A percentile compares a stretch with the other conserved stretches of the same genome.
These are phyloP conservation scores for Hirundo rustica DNA, from an alignment of 2,797 vertebrate species.

Conservation along the genomic window DNA sequence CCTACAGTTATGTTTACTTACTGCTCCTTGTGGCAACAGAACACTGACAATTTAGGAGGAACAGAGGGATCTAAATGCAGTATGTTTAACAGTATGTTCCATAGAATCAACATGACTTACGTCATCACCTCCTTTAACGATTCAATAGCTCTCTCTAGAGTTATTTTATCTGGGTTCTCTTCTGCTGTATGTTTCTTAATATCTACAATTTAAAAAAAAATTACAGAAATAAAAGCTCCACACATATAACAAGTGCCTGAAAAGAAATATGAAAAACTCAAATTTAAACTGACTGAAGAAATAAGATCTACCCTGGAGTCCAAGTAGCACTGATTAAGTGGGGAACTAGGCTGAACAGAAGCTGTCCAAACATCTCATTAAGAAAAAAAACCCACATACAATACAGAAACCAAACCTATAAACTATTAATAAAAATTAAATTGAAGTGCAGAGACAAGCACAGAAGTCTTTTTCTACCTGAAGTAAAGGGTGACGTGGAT, in stretches of 20 bases:
- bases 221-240: not conserved
- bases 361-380: not conserved
- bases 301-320: not conserved
- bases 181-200: constrained; percentile 96
- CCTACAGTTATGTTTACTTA: not conserved
- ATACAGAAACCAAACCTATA: not conserved
- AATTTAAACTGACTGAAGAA: not conserved
- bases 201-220: constrained; percentile 74
- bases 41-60: not conserved
- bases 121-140: constrained; percentile 98
- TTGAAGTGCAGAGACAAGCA: not conserved
- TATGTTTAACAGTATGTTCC: not conserved
- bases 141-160: constrained; percentile 92
- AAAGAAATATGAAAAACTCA: not conserved
- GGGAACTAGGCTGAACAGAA: not conserved
- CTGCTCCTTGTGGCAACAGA: not conserved
- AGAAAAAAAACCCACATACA: not conserved
- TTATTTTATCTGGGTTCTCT: constrained; percentile 95
- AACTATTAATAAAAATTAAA: not conserved
- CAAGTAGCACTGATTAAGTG: not conserved
- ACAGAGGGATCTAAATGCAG: not conserved
- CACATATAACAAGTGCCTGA: not conserved
- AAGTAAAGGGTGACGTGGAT: not conserved
- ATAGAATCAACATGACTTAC: constrained; percentile 77
- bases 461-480: not conserved